Evolutionary conservation across 1,140 invertebrate genomes (phyloP).

Genomic region (Bombus affinis): DNA sequence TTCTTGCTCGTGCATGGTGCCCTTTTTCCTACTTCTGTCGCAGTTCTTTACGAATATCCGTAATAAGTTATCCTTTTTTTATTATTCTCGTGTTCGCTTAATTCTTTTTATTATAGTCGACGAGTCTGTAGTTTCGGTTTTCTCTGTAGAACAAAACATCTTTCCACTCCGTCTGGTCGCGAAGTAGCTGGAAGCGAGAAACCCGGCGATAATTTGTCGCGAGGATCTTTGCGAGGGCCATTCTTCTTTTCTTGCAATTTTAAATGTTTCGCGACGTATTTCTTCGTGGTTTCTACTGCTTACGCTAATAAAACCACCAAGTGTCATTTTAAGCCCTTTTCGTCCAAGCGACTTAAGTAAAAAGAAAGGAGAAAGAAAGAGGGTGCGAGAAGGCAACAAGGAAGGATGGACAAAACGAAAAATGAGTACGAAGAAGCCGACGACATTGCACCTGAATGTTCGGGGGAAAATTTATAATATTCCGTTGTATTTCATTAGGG

Average conservation of each 20-base stretch:
- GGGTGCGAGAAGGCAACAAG: neutral
- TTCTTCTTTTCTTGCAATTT: slow-evolving; percentile 42
- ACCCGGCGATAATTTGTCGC: slow-evolving; percentile 47
- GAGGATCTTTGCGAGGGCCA: slow-evolving; percentile 19
- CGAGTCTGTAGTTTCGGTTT: neutral
- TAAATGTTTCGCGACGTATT: slow-evolving; percentile 38
- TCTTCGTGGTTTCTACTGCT: neutral
- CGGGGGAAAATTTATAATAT: neutral
- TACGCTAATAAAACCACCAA: slow-evolving; percentile 36
- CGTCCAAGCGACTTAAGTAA: neutral
- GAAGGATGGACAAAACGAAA: no score
- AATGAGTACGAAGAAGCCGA: neutral
- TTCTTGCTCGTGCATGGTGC: neutral
- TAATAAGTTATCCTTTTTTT: neutral
- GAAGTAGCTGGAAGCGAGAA: slow-evolving; percentile 16
- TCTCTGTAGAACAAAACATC: neutral
- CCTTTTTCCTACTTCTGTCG: no score
- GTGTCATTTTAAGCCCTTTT: slow-evolving; percentile 25
- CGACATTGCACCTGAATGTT: neutral
- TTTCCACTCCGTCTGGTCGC: neutral
- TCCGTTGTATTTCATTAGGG: neutral
- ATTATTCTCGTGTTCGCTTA: neutral
- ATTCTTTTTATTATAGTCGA: slow-evolving; percentile 3
- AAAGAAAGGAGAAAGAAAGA: neutral
- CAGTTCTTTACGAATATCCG: neutral